These are phyloP conservation scores for Ivindomyrus marchei DNA, from an alignment of 2,113 vertebrate genomes.

Conservation along the genomic window DNA sequence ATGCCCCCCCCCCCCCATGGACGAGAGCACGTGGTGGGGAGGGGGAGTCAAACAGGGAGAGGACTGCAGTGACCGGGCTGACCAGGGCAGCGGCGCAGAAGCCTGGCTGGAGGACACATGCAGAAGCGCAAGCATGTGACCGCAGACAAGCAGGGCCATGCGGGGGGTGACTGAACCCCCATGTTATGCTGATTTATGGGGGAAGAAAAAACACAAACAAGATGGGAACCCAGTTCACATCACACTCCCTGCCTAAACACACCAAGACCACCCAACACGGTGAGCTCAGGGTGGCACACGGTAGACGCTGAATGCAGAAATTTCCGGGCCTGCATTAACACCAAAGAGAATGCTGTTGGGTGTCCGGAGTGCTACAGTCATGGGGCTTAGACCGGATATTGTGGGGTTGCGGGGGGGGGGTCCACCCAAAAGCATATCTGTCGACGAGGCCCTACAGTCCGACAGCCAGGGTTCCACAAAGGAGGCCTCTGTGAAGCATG, in stretches of 20 bases:
- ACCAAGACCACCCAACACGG: not conserved
- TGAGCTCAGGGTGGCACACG: too few relatives aligned
- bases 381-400: not conserved
- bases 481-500: not conserved
- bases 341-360: not conserved
- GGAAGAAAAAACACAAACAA: not conserved
- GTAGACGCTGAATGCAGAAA: too few relatives aligned
- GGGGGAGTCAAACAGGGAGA: slow-evolving; percentile 6
- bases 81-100: not conserved
- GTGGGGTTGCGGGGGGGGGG: not conserved
- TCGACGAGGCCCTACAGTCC: not conserved
- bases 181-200: not conserved
- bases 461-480: not conserved
- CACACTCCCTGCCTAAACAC: not conserved
- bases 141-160: not conserved
- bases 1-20: not conserved
- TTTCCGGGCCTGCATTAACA: too few relatives aligned
- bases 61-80: not conserved
- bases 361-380: not conserved
- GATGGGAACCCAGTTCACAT: not conserved
- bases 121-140: not conserved
- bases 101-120: not conserved
- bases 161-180: not conserved
- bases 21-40: not conserved
- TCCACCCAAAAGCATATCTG: not conserved